Evolutionary conservation across 2,888 invertebrate genomes (phyloP).

Genomic region (Chesias legatella): DNA sequence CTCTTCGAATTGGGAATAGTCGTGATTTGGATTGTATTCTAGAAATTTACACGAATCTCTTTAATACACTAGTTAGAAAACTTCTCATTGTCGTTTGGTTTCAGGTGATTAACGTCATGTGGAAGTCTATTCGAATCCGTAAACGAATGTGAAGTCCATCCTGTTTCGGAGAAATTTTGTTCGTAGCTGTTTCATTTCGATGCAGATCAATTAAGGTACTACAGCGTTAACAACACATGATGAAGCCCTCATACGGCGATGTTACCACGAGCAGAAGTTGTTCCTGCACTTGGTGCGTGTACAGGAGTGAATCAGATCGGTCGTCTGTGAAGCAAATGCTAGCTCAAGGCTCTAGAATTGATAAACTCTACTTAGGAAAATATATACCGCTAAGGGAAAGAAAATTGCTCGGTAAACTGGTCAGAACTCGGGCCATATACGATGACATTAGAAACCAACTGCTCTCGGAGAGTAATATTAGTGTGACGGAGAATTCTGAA

Average conservation of each 20-base stretch:
- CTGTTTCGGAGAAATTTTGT: conserved; percentile 15
- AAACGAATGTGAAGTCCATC: conserved; percentile 25
- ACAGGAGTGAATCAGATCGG: conserved; percentile 41
- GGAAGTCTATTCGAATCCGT: conserved; percentile 18
- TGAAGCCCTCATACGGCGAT: conserved; percentile 24
- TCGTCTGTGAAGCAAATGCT: conserved; percentile 37
- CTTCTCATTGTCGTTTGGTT: conserved; percentile 5
- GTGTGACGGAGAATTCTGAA: conserved; percentile 33
- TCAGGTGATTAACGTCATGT: conserved; percentile 32
- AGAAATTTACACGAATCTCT: too few relatives aligned
- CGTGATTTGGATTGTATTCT: too few relatives aligned
- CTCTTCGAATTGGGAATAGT: too few relatives aligned
- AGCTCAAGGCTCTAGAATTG: conserved; percentile 39
- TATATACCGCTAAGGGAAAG: conserved; percentile 48
- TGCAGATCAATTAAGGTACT: conserved; percentile 12
- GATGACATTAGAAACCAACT: conserved; percentile 49
- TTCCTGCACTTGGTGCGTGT: conserved; percentile 46
- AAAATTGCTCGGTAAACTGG: conserved; percentile 47
- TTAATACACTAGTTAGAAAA: too few relatives aligned
- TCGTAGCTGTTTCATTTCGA: conserved; percentile 23
- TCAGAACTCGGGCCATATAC: conserved; percentile 52
- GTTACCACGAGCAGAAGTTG: conserved; percentile 35
- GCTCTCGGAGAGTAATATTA: conserved; percentile 40
- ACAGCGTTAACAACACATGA: conserved; percentile 36
- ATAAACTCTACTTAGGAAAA: conserved; percentile 45